Evolutionary conservation across 2,888 invertebrate genomes (phyloP).

Genomic region (Helicoverpa assulta): DNA sequence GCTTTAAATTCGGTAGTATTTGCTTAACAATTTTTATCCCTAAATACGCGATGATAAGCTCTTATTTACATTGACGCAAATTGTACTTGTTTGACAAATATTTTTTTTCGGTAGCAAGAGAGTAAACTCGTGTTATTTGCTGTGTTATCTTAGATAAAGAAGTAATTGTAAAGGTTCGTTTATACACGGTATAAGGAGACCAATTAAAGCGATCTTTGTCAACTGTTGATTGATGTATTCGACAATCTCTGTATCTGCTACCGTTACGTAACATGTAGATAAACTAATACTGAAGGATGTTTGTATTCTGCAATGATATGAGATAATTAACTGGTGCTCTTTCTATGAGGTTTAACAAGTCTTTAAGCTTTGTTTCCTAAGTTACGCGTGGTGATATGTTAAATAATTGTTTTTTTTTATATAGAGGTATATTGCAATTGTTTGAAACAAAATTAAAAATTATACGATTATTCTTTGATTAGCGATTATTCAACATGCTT

Average conservation of each 20-base stretch:
- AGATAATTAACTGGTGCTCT: too few species aligned
- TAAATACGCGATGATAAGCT: constrained; percentile 33
- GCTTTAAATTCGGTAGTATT: constrained; percentile 25
- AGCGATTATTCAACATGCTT: too few species aligned
- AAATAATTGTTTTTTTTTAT: too few species aligned
- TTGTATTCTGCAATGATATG: too few species aligned
- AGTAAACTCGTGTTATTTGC: constrained; percentile 17
- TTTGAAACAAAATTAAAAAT: too few species aligned
- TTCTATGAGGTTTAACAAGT: too few species aligned
- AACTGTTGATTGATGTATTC: constrained; percentile 42
- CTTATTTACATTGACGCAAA: constrained; percentile 32
- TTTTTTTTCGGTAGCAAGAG: constrained; percentile 29
- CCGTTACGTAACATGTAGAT: constrained; percentile 27
- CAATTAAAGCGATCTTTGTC: constrained; percentile 55
- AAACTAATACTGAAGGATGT: constrained; percentile 6
- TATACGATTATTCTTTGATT: too few species aligned
- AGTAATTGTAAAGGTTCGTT: constrained; percentile 22
- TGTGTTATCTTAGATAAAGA: constrained; percentile 25
- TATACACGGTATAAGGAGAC: constrained; percentile 11
- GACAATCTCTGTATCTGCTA: constrained; percentile 42
- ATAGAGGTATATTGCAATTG: too few species aligned
- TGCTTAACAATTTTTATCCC: constrained; percentile 23
- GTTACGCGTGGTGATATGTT: too few species aligned
- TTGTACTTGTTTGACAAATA: constrained; percentile 36
- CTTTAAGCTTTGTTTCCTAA: too few species aligned